Evolutionary conservation across 2,888 invertebrate species (phyloP).

Genomic region (Meliscaeva auricollis): DNA sequence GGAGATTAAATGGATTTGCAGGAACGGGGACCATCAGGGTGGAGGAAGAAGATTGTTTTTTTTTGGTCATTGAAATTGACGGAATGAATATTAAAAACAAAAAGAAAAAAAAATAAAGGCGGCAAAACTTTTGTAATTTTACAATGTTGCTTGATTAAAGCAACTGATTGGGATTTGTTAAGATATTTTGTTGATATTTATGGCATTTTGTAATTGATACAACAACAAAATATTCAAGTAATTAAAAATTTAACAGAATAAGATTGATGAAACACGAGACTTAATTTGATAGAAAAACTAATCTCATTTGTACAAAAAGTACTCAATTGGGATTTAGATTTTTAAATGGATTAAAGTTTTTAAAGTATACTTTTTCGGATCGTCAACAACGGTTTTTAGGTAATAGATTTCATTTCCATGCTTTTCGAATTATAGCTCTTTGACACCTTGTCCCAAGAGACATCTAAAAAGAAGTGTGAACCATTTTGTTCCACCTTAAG

Average conservation of each 20-base stretch:
- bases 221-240: background rate
- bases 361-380: too few species aligned
- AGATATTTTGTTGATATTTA: background rate
- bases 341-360: too few species aligned
- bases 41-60: background rate
- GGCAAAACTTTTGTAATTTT: constrained; percentile 29
- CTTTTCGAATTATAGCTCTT: too few species aligned
- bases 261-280: background rate
- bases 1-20: background rate
- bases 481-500: too few species aligned
- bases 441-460: too few species aligned
- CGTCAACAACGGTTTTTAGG: too few species aligned
- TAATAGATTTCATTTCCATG: too few species aligned
- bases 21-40: constrained; percentile 19
- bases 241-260: background rate
- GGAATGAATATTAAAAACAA: constrained; percentile 17
- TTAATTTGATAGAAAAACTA: background rate
- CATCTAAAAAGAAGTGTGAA: too few species aligned
- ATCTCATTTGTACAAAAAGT: background rate
- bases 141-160: constrained; percentile 20
- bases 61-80: constrained; percentile 34
- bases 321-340: background rate
- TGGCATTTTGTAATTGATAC: constrained; percentile 16
- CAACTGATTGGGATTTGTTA: constrained; percentile 7
- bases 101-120: background rate